Evolutionary conservation across 1,140 invertebrate species (phyloP), one percentile per base, ranked within the genome.

Genomic region (Drosophila insularis): DNA sequence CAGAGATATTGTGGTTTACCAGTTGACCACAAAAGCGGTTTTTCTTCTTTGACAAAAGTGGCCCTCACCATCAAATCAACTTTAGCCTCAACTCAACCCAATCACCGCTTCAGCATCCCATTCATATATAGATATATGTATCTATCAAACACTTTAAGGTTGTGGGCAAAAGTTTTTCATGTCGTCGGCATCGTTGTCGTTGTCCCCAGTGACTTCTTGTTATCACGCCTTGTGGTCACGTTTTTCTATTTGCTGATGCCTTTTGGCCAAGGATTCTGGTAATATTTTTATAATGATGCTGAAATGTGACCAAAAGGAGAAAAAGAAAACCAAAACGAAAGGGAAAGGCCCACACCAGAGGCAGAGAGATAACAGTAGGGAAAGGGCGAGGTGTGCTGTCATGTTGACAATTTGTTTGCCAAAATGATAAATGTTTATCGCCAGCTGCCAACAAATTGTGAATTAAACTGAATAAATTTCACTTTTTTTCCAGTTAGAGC

Each of bases 211-310:
- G 66, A 74, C 71, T 79, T 81, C 66, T 8, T 60, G 67, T 76
- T 86, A 50, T 61, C 43, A 39, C 46, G 63, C 46, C 58, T 59
- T 72, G 71, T 84, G 82, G 82, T 87, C 82, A 87, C 82, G 82
- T 89, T 89, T 89, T 68, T 71, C 80, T 78, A 89, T 87, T 87
- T 84, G 80, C 64, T 63, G 71, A 62, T 67, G 71, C 65, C 46
- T 58, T 74, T 68, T 63, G 40, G 40, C 58, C 17, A 50, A 32
- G 35, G 56, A 46, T 68, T 54, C 63, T 35, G n/a, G 70, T 86
- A 86, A 86, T 87, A 86, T 86, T 86, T 87, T 79, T 86, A 81
- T 86, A 86, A 86, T 89, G 70, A 71, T 78, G 67, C 75, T 50
- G 39, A 63, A 61, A 58, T 77, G 67, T 59, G 65, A 53, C 54